Conservation (phyloP, 2,113 vertebrate species). For the Otolemur garnettii region DNA sequence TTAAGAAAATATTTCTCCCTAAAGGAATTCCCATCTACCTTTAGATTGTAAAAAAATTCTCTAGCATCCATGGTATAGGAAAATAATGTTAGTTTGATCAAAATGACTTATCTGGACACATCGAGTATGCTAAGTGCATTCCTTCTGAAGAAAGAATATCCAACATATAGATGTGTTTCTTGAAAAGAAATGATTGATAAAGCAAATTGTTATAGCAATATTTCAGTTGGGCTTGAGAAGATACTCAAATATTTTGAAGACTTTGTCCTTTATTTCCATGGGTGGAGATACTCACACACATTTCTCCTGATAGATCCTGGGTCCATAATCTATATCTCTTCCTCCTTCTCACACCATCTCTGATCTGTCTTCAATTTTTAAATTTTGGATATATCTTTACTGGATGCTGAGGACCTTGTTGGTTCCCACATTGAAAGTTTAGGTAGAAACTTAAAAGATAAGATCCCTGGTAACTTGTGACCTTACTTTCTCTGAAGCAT, state of each 20-base stretch:
- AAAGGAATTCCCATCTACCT: background rate
- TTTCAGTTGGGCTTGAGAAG: conserved; percentile 15
- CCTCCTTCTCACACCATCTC: accelerated
- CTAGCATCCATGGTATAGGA: background rate
- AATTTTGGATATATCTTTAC: conserved; percentile 33
- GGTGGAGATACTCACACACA: background rate
- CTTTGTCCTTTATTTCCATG: background rate
- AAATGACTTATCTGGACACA: conserved; percentile 24
- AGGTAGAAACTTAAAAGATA: background rate
- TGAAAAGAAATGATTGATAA: background rate
- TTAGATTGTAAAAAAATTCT: background rate
- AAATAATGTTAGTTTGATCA: conserved; percentile 48
- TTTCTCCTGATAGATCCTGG: background rate
- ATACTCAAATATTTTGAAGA: background rate
- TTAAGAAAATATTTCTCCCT: background rate
- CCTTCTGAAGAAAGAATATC: conserved; percentile 39
- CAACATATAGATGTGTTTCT: conserved; percentile 12
- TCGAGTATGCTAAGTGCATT: conserved; percentile 4
- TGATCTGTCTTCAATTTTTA: conserved; percentile 21
- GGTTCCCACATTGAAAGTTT: background rate
- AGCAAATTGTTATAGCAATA: background rate
- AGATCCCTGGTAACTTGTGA: background rate
- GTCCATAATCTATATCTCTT: background rate
- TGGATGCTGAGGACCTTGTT: background rate
- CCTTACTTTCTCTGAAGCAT: conserved; percentile 32